Percentiles rank a stretch among this genome's conserved stretches.
Evolutionary conservation across 2,113 vertebrate species (phyloP).

Genomic region (Ovis aries): ARS-UI_Ramb_v3.0 NC_056073.1:23739001-23739500

Average conservation of each 20-base stretch:
- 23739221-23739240: background rate
- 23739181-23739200: background rate
- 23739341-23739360: constrained; percentile 62
- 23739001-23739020: background rate
- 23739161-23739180: background rate
- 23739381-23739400: constrained; percentile 71
- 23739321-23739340: constrained; percentile 42
- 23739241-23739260: background rate
- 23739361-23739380: constrained; percentile 63
- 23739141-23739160: background rate
- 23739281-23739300: constrained; percentile 19
- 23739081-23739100: background rate
- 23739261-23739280: background rate
- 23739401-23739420: constrained; percentile 71
- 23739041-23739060: background rate
- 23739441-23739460: constrained; percentile 66
- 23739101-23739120: background rate
- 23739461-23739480: constrained; percentile 73
- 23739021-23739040: background rate
- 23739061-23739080: background rate
- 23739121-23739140: background rate
- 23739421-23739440: constrained; percentile 59
- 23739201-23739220: background rate
- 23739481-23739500: constrained; percentile 68
- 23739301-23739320: constrained; percentile 47